Evolutionary conservation across 2,113 vertebrate genomes (phyloP).

Genomic region (Erythrocercus mccallii): DNA sequence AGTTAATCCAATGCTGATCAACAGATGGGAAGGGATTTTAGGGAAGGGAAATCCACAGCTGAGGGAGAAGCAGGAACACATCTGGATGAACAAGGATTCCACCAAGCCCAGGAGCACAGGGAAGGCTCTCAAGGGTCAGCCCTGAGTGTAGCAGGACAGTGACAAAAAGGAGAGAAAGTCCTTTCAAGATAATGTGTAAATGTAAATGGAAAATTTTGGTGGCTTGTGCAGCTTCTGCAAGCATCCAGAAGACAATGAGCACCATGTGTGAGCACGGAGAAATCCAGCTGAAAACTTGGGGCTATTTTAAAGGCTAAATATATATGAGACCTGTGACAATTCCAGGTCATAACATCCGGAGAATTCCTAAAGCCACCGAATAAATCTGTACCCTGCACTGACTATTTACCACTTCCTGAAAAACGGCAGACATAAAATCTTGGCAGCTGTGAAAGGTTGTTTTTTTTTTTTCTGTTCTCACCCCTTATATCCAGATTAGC

Average conservation of each 20-base stretch:
- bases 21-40: neutral
- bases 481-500: slow-evolving; percentile 87
- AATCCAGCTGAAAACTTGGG: neutral
- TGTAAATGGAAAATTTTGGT: neutral
- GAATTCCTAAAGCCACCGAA: neutral
- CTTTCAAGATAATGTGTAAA: neutral
- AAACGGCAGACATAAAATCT: neutral
- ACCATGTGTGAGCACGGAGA: neutral
- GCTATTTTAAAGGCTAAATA: neutral
- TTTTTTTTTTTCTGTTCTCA: slow-evolving; percentile 16
- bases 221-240: neutral
- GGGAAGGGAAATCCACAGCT: neutral
- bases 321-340: neutral
- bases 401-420: neutral
- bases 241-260: neutral
- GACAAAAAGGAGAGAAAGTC: neutral
- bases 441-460: neutral
- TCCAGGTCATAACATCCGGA: neutral
- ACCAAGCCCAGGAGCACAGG: neutral
- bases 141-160: neutral
- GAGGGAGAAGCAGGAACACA: neutral
- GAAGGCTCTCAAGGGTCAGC: neutral
- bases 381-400: neutral
- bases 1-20: neutral
- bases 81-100: neutral